Conservation (phyloP, 2,888 invertebrate genomes). For the Amaurobius ferox region DNA sequence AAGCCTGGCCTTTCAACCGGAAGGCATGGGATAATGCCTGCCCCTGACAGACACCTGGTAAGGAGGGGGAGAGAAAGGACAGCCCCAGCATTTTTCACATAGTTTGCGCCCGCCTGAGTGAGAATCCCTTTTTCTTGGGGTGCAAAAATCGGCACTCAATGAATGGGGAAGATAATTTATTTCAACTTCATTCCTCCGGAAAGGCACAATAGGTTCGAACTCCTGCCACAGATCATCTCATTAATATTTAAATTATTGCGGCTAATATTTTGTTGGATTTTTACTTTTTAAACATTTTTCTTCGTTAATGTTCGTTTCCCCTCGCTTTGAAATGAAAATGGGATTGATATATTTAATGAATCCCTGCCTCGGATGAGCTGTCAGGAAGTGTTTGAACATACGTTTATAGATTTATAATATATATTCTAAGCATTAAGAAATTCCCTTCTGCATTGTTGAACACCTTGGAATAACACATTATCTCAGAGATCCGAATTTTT, state of each 20-base stretch:
- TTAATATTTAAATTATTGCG: slow-evolving; percentile 30
- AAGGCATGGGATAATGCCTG: slow-evolving; percentile 56
- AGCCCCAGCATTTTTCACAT: slow-evolving; percentile 56
- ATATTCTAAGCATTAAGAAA: too few species aligned
- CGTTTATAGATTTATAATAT: too few species aligned
- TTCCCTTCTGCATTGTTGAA: too few species aligned
- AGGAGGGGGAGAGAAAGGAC: neutral
- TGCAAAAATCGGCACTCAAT: slow-evolving; percentile 35
- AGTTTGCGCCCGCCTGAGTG: slow-evolving; percentile 30
- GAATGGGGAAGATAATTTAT: slow-evolving; percentile 49
- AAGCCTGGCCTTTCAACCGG: slow-evolving; percentile 60
- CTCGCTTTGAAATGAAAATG: slow-evolving; percentile 2
- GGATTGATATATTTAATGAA: neutral
- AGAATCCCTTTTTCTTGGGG: slow-evolving; percentile 19
- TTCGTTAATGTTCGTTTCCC: neutral
- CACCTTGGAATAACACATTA: too few species aligned
- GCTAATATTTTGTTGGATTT: neutral
- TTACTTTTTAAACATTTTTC: slow-evolving; percentile 1
- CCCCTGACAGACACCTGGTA: slow-evolving; percentile 56
- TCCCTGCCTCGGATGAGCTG: neutral
- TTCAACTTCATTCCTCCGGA: slow-evolving; percentile 28
- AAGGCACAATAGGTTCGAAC: neutral
- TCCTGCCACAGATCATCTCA: slow-evolving; percentile 9
- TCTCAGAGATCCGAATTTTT: too few species aligned
- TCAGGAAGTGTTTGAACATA: neutral